Conservation (phyloP, 2,888 invertebrate genomes). For the Pasiphila rectangulata region DNA sequence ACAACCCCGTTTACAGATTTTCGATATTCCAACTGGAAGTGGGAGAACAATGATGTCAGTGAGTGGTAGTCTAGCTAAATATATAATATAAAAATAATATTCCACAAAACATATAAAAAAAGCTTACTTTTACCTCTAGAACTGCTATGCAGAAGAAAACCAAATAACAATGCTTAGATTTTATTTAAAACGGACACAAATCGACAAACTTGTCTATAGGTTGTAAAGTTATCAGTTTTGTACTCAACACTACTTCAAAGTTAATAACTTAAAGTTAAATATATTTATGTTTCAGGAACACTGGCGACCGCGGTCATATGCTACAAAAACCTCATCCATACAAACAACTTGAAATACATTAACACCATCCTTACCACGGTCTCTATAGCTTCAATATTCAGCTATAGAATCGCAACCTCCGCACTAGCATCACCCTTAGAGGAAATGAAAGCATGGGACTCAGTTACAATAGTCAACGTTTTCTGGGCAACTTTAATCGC, state of each 20-base stretch:
- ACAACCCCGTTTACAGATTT: too few relatives aligned
- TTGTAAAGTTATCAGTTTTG: too few relatives aligned
- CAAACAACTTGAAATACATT: conserved; percentile 58
- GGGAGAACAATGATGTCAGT: too few relatives aligned
- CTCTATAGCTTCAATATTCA: conserved; percentile 49
- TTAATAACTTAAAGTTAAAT: neutral
- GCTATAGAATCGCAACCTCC: conserved; percentile 52
- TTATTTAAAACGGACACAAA: too few relatives aligned
- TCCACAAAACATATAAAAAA: too few relatives aligned
- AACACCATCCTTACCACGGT: conserved; percentile 55
- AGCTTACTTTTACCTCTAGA: too few relatives aligned
- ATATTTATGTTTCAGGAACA: conserved; percentile 53
- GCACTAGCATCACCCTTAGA: conserved; percentile 37
- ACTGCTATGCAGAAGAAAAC: too few relatives aligned
- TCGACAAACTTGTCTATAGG: too few relatives aligned
- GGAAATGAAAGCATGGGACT: conserved; percentile 53
- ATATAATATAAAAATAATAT: too few relatives aligned
- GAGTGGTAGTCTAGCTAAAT: too few relatives aligned
- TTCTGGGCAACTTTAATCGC: conserved; percentile 59
- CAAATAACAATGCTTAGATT: too few relatives aligned
- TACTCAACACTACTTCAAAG: neutral
- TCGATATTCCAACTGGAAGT: too few relatives aligned
- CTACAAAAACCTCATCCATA: conserved; percentile 55
- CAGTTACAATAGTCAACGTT: conserved; percentile 55
- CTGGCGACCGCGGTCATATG: conserved; percentile 57